A percentile compares a stretch with the other conserved stretches of the same genome.
Evolutionary conservation across 2,797 vertebrate genomes (phyloP).

Genomic region (Cyclura pinguis): DNA sequence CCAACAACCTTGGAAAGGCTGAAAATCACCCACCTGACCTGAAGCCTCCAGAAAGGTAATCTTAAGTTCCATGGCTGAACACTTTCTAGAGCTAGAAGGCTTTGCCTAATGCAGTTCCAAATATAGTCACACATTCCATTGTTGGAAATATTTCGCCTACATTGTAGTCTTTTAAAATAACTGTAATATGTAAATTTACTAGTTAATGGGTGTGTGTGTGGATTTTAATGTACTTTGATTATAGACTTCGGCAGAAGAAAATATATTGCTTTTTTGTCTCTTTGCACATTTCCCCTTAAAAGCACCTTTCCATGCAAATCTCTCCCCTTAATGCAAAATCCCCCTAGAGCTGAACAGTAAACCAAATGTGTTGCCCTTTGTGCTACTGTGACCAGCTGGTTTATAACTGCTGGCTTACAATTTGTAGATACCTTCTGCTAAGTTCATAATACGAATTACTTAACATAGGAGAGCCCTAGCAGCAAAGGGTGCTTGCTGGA

Average conservation of each 20-base stretch:
- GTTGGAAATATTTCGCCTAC: constrained; percentile 15
- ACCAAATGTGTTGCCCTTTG: not conserved
- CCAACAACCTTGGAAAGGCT: not conserved
- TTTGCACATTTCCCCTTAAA: not conserved
- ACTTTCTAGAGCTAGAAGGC: not conserved
- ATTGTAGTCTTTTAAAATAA: constrained; percentile 8
- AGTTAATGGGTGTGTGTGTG: not conserved
- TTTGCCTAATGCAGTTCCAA: constrained; percentile 10
- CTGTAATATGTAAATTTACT: constrained; percentile 23
- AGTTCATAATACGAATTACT: not conserved
- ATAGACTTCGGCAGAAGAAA: not conserved
- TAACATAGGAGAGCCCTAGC: no score
- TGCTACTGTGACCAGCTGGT: not conserved
- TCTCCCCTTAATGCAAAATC: not conserved
- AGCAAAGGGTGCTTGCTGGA: no score
- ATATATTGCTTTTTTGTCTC: not conserved
- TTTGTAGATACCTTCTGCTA: not conserved
- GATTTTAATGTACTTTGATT: constrained; percentile 22
- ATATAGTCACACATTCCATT: constrained; percentile 12
- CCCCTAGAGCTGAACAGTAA: not conserved
- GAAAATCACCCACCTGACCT: not conserved
- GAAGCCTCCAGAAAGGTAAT: not conserved
- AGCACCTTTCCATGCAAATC: not conserved
- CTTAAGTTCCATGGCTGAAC: not conserved
- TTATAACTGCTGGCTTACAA: not conserved